phyloP scores from a whole-genome alignment of 37 sponge, comb jelly and placozoan species.

The Chondrilla cf. caribensis region DNA sequence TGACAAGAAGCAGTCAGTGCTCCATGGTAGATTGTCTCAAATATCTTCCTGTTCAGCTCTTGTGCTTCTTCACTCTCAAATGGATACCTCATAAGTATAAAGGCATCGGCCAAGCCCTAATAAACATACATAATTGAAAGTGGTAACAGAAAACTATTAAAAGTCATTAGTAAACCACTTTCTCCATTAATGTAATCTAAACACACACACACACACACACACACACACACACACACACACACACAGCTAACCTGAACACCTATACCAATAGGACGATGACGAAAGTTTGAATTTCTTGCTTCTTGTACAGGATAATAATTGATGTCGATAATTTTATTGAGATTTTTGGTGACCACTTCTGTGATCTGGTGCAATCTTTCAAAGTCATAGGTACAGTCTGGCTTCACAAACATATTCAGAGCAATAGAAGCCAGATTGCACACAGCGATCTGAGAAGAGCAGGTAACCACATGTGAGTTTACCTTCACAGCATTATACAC shows the following conservation, averaged over 20 bases:
- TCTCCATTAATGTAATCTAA: too few species aligned
- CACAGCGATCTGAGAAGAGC: conserved; percentile 79
- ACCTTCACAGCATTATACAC: too few species aligned
- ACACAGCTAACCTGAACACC: conserved; percentile 79
- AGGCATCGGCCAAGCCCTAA: conserved; percentile 95
- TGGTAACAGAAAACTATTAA: too few species aligned
- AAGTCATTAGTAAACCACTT: too few species aligned
- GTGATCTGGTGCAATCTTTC: conserved; percentile 85
- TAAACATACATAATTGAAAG: too few species aligned
- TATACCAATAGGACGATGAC: conserved; percentile 98
- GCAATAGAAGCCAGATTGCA: conserved; percentile 99
- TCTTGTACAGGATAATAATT: conserved; percentile 96
- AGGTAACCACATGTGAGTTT: too few species aligned
- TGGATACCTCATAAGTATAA: conserved; percentile 93
- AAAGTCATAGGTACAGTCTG: conserved; percentile 81
- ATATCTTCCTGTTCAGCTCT: conserved; percentile 84
- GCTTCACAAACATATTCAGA: conserved; percentile 74
- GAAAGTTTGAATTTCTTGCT: conserved; percentile 79
- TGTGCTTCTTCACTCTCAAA: conserved; percentile 91
- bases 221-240: not conserved
- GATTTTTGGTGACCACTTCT: conserved; percentile 90
- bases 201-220: not conserved
- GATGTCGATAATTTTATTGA: conserved; percentile 95
- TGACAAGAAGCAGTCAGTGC: conserved; percentile 93
- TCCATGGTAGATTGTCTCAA: conserved; percentile 96